Conservation (phyloP, 2,113 vertebrate species). For the Pterocles burchelli region DNA sequence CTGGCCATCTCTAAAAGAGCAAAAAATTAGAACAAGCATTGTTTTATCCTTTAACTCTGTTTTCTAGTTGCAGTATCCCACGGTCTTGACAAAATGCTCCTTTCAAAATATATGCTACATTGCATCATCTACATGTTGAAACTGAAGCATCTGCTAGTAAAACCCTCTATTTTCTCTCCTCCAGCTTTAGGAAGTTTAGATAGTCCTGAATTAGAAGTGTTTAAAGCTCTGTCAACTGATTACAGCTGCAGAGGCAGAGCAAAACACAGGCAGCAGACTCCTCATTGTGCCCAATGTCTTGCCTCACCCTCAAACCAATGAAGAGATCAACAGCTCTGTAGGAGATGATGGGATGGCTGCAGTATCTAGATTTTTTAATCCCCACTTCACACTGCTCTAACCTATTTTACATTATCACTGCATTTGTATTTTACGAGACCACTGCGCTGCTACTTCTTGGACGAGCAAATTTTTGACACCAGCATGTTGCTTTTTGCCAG, state of each 20-base stretch:
- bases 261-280: background rate
- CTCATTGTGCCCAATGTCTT: background rate
- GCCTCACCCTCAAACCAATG: background rate
- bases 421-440: slow-evolving; percentile 2
- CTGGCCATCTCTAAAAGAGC: background rate
- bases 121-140: background rate
- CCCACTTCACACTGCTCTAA: background rate
- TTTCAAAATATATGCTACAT: background rate
- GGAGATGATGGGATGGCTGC: slow-evolving; percentile 12
- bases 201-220: background rate
- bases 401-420: background rate
- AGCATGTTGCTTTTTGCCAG: background rate
- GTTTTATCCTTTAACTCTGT: background rate
- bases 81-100: background rate
- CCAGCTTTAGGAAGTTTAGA: background rate
- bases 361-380: slow-evolving; percentile 3
- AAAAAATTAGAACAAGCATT: background rate
- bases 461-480: background rate
- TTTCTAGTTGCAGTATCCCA: background rate
- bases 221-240: background rate
- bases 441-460: background rate
- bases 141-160: background rate
- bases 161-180: background rate
- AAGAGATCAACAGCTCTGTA: slow-evolving; percentile 32
- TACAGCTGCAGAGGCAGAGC: background rate